Conservation (phyloP, 2,113 vertebrate species). For the Corydoras sp. region DNA sequence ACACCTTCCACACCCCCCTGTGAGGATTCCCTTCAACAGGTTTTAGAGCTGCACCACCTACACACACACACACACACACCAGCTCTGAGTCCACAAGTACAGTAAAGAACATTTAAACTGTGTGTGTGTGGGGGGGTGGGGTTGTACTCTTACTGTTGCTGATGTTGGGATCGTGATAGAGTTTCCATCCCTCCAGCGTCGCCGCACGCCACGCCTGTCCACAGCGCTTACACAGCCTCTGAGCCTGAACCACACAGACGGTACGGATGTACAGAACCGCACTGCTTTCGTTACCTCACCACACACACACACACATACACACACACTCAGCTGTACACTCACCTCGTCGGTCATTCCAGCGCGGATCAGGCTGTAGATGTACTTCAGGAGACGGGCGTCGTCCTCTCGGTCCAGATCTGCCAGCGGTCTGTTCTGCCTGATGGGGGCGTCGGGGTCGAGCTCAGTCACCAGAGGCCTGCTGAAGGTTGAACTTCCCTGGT, state of each 20-base stretch:
- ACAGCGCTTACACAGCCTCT: slow-evolving; percentile 89
- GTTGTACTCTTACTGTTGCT: slow-evolving; percentile 68
- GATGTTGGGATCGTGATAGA: slow-evolving; percentile 92
- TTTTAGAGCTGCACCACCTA: slow-evolving; percentile 70
- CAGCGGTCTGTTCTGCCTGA: slow-evolving; percentile 89
- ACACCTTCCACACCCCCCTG: slow-evolving; percentile 89
- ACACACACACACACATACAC: background rate
- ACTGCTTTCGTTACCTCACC: no score
- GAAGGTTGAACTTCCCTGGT: slow-evolving; percentile 62
- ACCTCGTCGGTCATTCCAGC: slow-evolving; percentile 97
- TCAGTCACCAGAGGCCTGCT: slow-evolving; percentile 85
- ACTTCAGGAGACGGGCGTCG: slow-evolving; percentile 83
- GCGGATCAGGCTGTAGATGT: slow-evolving; percentile 88
- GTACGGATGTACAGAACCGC: no score
- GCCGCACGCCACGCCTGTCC: slow-evolving; percentile 98
- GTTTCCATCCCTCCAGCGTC: slow-evolving; percentile 94
- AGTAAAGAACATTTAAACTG: background rate
- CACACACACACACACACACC: slow-evolving; percentile 21
- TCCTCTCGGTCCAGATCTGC: slow-evolving; percentile 94
- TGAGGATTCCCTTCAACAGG: slow-evolving; percentile 93
- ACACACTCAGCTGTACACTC: slow-evolving; percentile 64
- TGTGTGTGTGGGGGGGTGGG: background rate
- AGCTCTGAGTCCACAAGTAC: background rate
- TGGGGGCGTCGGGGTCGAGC: slow-evolving; percentile 92
- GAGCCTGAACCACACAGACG: slow-evolving; percentile 70